phyloP scores from a whole-genome alignment of 2,888 invertebrate species.

The Cosmia trapezina region DNA sequence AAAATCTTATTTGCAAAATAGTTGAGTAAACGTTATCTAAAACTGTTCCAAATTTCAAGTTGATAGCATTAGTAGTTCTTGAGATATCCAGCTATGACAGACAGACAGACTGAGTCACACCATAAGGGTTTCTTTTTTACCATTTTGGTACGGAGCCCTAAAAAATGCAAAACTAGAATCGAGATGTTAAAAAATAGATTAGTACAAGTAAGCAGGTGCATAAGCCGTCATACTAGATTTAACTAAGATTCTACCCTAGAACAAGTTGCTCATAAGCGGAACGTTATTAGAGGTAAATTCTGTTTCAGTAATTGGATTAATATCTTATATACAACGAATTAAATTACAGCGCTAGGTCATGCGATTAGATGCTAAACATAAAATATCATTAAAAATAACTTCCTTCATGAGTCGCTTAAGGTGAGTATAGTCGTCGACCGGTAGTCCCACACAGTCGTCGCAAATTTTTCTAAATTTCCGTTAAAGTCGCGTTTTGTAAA shows the following conservation, averaged over 20 bases:
- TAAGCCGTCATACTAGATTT: slow-evolving; percentile 18
- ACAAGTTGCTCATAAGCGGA: slow-evolving; percentile 11
- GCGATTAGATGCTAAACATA: slow-evolving; percentile 17
- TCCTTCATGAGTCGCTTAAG: slow-evolving; percentile 8
- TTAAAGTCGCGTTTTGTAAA: too few species aligned
- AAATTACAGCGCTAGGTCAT: slow-evolving; percentile 16
- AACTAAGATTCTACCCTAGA: slow-evolving; percentile 29
- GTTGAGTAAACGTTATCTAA: too few species aligned
- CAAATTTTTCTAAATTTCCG: too few species aligned
- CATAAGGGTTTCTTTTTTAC: too few species aligned
- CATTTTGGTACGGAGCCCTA: too few species aligned
- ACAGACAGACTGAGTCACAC: too few species aligned
- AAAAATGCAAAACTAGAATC: slow-evolving; percentile 23
- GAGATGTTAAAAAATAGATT: slow-evolving; percentile 32
- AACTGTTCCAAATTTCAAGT: too few species aligned
- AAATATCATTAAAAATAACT: slow-evolving; percentile 28
- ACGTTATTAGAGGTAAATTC: slow-evolving; percentile 20
- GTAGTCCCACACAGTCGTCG: too few species aligned
- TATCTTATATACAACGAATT: slow-evolving; percentile 22
- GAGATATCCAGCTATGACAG: too few species aligned
- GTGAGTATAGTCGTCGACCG: too few species aligned
- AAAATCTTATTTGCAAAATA: too few species aligned
- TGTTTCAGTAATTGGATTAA: slow-evolving; percentile 36
- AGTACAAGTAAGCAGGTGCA: slow-evolving; percentile 37
- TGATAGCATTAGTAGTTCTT: too few species aligned